These are phyloP conservation scores for Eretmochelys imbricata DNA, from an alignment of 2,113 vertebrate genomes.

Conservation along the genomic window DNA sequence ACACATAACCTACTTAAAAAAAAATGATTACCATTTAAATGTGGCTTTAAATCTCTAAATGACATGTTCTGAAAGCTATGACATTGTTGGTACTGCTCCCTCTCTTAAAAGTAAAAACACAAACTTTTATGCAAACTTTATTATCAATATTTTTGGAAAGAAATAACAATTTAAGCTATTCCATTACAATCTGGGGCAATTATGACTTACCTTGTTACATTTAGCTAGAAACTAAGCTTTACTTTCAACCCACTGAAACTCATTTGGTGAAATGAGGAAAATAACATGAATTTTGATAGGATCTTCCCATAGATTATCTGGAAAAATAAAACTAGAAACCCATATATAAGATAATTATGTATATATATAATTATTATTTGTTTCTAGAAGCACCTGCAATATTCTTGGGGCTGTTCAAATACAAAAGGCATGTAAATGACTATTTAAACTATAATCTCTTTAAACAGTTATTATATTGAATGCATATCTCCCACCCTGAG, in stretches of 20 bases:
- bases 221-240: background rate
- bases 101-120: background rate
- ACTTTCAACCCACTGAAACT: background rate
- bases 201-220: background rate
- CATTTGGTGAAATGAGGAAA: background rate
- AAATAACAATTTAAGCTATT: background rate
- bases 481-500: background rate
- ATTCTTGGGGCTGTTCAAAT: background rate
- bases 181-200: background rate
- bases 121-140: background rate
- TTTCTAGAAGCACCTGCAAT: background rate
- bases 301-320: background rate
- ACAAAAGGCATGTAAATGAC: background rate
- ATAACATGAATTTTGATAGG: background rate
- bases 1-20: constrained; percentile 34
- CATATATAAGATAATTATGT: background rate
- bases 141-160: background rate
- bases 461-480: background rate
- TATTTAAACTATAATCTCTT: background rate
- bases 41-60: constrained; percentile 13
- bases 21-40: constrained; percentile 43
- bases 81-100: background rate
- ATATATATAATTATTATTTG: background rate
- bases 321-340: background rate
- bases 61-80: background rate